Base-by-base conservation (phyloP, 1,140 invertebrate genomes). In the Papilio dardanus region DNA sequence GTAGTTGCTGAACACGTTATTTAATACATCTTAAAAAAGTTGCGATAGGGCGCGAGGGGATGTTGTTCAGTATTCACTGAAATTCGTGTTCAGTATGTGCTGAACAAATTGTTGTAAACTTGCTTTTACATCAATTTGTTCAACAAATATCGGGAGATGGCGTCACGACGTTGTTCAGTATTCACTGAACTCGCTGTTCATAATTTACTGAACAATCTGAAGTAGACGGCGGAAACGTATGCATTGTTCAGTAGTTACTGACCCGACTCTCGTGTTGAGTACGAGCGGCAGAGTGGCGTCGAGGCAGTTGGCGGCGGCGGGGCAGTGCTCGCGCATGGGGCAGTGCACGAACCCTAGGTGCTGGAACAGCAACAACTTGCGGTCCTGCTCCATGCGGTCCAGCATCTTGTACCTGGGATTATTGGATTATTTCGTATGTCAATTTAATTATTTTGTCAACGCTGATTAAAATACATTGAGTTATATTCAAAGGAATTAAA, bases 291-390 rank as follows among this genome's bases (percentile, higher is more conserved):
- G 74, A 0, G 88, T 88, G 2, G 82, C 86, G 91, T 99, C 98
- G 92, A 98, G 96, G 91, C 98, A 99, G 93, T 97, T 97, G 74
- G 96, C 95, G 92, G 96, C 97, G 50, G 97, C 97, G 24, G 98
- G 98, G 90, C 99, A 99, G 89, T 98, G 97, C 90, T 99, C 98
- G 37, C 97, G 94, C 85, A 98, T 97, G 14, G 98, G 98, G 93
- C 97, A 98, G 92, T 99, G 98, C 65, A 99, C 97, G 93, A 99
- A 99, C 69, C 98, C 98, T 31, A 99, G 94, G 93, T 99, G 98
- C 89, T 99, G 98, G 78, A 99, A 97, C 30, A 99, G 94, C 95
- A 99, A 98, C 75, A 99, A 93, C 86, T 98, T 98, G 78, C 99
- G 94, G 85, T 99, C 98, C 94, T 99, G 98, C 93, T 99, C 98